Evolutionary conservation across 2,797 vertebrate species (phyloP).

Genomic region (Acanthiza pusilla): DNA sequence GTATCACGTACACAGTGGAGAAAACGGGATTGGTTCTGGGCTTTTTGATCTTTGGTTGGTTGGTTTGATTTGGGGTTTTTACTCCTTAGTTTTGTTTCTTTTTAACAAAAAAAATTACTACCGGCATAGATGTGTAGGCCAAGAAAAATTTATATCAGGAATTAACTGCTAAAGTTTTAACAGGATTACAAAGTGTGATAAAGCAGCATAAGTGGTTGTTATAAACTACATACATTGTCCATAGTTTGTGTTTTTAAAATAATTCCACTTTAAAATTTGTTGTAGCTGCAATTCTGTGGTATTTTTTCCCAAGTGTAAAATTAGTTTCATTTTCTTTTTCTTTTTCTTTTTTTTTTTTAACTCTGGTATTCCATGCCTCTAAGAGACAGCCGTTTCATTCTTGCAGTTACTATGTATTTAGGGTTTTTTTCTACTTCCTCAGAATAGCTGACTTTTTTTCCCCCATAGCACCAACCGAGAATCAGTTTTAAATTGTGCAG

Average conservation of each 20-base stretch:
- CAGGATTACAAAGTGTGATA: background rate
- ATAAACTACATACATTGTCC: background rate
- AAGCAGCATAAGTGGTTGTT: background rate
- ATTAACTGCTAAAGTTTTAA: background rate
- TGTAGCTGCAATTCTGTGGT: background rate
- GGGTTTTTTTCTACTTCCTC: background rate
- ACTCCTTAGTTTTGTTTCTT: background rate
- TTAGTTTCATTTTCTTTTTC: background rate
- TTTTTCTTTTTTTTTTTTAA: background rate
- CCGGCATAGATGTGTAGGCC: background rate
- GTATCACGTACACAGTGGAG: background rate
- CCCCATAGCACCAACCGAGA: background rate
- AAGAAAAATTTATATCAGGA: background rate
- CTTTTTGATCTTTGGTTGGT: fast-evolving
- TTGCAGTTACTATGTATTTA: background rate
- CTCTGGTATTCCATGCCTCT: background rate
- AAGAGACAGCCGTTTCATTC: background rate
- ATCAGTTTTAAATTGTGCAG: background rate
- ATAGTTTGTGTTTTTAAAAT: background rate
- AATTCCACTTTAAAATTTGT: background rate
- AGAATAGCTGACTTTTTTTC: background rate
- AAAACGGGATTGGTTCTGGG: background rate
- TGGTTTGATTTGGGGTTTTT: fast-evolving
- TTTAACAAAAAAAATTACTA: background rate
- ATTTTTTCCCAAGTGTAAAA: background rate